Evolutionary conservation across 23 tunicate genomes (phyloP).

Genomic region (Clavelina lepadiformis): DNA sequence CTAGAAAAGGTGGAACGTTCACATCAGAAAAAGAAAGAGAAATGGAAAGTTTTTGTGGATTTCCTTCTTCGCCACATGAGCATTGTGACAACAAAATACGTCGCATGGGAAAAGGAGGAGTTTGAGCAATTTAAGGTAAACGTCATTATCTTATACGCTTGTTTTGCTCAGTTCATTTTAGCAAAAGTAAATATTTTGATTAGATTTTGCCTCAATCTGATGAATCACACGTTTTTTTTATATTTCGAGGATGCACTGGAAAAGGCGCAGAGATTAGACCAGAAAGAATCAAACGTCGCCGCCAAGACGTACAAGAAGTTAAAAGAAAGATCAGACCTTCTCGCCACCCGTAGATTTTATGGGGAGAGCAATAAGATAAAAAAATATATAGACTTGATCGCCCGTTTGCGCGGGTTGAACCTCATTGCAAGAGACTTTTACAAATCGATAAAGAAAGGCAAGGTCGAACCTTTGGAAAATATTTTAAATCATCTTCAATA

Average conservation of each 20-base stretch:
- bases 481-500: conserved; percentile 56
- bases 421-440: conserved; percentile 88
- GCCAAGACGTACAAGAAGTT: conserved; percentile 84
- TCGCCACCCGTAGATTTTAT: conserved; percentile 62
- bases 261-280: conserved; percentile 83
- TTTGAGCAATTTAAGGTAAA: conserved; percentile 75
- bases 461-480: conserved; percentile 67
- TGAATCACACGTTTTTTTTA: neutral
- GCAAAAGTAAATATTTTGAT: neutral
- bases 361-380: conserved; percentile 79
- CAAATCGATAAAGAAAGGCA: conserved; percentile 82
- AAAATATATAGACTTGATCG: conserved; percentile 84
- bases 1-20: conserved; percentile 78
- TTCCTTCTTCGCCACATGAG: conserved; percentile 78
- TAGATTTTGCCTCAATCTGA: too few relatives aligned
- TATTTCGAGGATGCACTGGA: conserved; percentile 68
- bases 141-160: too few relatives aligned
- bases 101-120: conserved; percentile 92
- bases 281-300: conserved; percentile 57
- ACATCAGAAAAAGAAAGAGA: conserved; percentile 69
- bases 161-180: neutral
- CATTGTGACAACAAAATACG: conserved; percentile 85
- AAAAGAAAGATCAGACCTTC: conserved; percentile 72
- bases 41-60: conserved; percentile 92
- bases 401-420: conserved; percentile 71